Base-by-base conservation (phyloP, 2,113 vertebrate species). In the Pungitius pungitius region DNA sequence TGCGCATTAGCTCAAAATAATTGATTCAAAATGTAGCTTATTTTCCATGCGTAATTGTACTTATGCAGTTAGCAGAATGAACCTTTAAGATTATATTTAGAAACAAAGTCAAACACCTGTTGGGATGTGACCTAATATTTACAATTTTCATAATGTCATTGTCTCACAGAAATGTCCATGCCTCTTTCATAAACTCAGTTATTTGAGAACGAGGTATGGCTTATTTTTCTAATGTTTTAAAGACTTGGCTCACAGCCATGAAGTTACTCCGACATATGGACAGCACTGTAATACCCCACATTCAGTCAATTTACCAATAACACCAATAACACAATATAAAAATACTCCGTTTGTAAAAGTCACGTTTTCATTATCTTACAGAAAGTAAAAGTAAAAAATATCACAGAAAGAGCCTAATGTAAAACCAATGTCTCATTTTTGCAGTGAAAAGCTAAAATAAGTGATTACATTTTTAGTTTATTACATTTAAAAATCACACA, bases 21-120 rank as follows among this genome's bases (percentile, higher is more conserved):
- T 42, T 77, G 66, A 72, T 79, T 85, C 14, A 27, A 76, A 77
- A 65, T 52, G 45, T 15, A 39, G 67, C 47, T 12, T 2, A 12
- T 78, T 81, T 78, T 73, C 66, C 82, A 63, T 30, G 35, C 72
- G 45, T 40, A 14, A 30, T 64, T 61, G 9, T 47, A 78, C 68
- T 43, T 60, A 49, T 27, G 52, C 3, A 24, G 59, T 40, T 47
- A 69, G 72, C n/a, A 58, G 59, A 81, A 45, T 51, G 71, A 80
- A 72, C 75, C 18, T 62, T 82, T 69, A 42, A 40, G 18, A 76
- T 27, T 59, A 55, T 63, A 76, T 84, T 80, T 63, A 73, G 11
- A 60, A 78, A 66, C 63, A 75, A 59, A 84, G 58, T 71, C 58
- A 57, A 71, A 78, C 42, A 57, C 27, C 49, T 49, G 47, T 77